Conservation (phyloP, 1,140 invertebrate genomes). For the Philotrypesis tridentata region DNA sequence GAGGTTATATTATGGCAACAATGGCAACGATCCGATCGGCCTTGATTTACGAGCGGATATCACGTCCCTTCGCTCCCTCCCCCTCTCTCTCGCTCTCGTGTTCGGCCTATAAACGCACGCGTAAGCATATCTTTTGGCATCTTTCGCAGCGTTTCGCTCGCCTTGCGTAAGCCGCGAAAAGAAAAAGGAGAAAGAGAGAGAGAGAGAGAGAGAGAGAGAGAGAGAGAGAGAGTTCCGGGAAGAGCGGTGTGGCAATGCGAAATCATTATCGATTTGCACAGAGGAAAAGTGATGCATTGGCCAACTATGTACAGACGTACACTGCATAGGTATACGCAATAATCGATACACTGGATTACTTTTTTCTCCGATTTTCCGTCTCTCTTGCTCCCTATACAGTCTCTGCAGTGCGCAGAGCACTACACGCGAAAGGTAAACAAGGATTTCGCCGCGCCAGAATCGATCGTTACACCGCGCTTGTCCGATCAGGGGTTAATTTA, state of each 20-base stretch:
- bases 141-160: neutral
- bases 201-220: too few relatives aligned
- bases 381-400: too few relatives aligned
- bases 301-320: too few relatives aligned
- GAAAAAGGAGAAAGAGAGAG: too few relatives aligned
- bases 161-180: neutral
- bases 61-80: neutral
- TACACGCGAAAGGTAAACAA: neutral
- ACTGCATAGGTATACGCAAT: too few relatives aligned
- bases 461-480: neutral
- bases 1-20: neutral
- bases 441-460: neutral
- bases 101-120: neutral
- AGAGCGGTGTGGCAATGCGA: neutral
- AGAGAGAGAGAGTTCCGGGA: neutral
- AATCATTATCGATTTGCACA: neutral
- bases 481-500: neutral
- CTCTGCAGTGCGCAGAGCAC: too few relatives aligned
- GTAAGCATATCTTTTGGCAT: neutral
- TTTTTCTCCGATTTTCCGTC: neutral
- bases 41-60: neutral
- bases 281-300: neutral
- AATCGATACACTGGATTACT: neutral
- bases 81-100: neutral
- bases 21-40: neutral